Base-by-base conservation (phyloP, 2,797 vertebrate genomes). In the Megaceryle alcyon region DNA sequence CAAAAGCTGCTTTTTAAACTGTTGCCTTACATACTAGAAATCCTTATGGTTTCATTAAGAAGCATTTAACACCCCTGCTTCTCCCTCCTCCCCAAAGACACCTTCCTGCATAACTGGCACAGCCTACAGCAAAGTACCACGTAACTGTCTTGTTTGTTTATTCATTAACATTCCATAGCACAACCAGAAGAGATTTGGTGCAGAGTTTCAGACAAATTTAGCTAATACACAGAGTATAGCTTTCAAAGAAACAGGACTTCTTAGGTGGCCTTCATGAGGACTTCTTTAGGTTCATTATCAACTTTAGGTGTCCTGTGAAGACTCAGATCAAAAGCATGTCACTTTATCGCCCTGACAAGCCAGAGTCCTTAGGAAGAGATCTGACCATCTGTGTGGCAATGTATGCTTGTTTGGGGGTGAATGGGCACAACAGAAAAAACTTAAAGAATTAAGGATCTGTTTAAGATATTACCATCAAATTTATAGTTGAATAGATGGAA, bases 51-150 rank as follows among this genome's bases (percentile, higher is more conserved):
- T 81, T 80, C 14, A 69, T 29, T 46, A 79, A 49, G 37, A 39
- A 35, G 19, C 17, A 64, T 33, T 68, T 46, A 16, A 76, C 0
- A 1, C 0, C 4, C 13, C 31, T 61, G 15, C 6, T 63, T 18
- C 5, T 28, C 5, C 4, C 54, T 61, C n/a, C 8, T 33, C 15
- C 61, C 15, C 2, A 28, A 39, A 41, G 44, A 16, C 21, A 64
- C 10, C 49, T 75, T 33, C 26, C 8, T 1, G 9, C 3, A 3
- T 6, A 78, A 83, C 23, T 11, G 12, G 20, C 21, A 43, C 12
- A 71, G 29, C 20, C n/a, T 29, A 39, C 14, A 66, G 54, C 29
- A 23, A 66, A 56, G 18, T 19, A 28, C 7, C 11, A 20, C 0
- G 1, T 9, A 22, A 8, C 22, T 59, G n/a, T 22, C 54, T 59